Base-by-base conservation (phyloP, 2,797 vertebrate species). In the Notolepis coatsorum region DNA sequence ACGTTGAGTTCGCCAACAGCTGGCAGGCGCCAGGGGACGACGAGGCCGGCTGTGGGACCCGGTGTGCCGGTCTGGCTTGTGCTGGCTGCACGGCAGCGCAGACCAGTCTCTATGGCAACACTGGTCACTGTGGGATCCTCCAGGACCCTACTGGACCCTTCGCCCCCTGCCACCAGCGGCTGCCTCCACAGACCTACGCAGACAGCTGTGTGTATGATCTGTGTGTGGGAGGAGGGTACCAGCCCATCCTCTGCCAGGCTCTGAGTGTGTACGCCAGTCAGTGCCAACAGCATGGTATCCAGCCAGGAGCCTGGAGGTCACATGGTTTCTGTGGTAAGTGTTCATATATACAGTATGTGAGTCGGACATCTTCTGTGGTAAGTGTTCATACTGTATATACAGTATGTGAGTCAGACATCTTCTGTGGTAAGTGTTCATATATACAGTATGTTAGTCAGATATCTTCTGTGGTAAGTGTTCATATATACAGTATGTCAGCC, bases 191-290 rank as follows among this genome's bases (percentile, higher is more conserved):
- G 5, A 15, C 1, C 1, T 90, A 80, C 51, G 20, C 37, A 24
- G 65, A 91, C 0, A 91, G 67, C 54, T 93, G 92, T 58, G 17
- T 87, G 0, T 84, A 71, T 68, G 90, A 93, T 67, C 30, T 89
- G 7, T 91, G 90, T 73, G 48, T 76, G 0, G 84, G 70, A 51
- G 65, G 25, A 8, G 88, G 90, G 0, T 87, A 89, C 48, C 79
- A 77, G 23, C 82, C 77, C 0, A 79, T 91, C 61, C 65, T 94
- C 1, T 93, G 91, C 53, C 73, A 80, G 71, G 68, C 88, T 4
- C 38, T 93, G 3, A 81, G 27, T 0, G 65, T 74, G 1, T 93
- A 92, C 1, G 74, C 89, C 31, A 68, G 65, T 54, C 80, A 68
- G 10, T 94, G 92, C 60, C 89, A 91, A 42, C 83, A 83, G 48